Percentiles rank a stretch among this genome's conserved stretches.
Conservation (phyloP, 1,140 invertebrate species). For the Penaeus chinensis region DNA sequence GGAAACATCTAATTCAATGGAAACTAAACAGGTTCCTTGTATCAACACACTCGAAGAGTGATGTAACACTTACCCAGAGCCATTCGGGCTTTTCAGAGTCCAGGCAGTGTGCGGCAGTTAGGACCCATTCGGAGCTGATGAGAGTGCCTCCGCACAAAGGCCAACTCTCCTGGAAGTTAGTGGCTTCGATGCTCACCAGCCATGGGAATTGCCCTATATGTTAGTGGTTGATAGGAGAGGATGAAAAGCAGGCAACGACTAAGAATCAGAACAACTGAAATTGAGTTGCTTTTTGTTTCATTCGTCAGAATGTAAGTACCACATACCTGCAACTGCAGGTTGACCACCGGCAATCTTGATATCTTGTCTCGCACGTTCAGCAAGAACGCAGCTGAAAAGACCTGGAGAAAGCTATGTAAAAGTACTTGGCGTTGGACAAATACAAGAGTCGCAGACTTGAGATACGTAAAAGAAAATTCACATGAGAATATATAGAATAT, state of each 20-base stretch:
- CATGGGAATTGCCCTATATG: constrained; percentile 7
- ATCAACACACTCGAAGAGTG: neutral
- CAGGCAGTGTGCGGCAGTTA: constrained; percentile 69
- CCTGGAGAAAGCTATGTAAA: too few relatives aligned
- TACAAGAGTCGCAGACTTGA: too few relatives aligned
- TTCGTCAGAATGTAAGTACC: neutral
- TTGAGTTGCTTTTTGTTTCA: neutral
- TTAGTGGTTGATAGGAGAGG: too few relatives aligned
- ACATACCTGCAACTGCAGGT: neutral
- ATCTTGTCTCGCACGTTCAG: neutral
- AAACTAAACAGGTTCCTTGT: neutral
- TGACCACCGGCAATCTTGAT: constrained; percentile 1
- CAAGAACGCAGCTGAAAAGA: too few relatives aligned
- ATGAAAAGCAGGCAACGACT: neutral
- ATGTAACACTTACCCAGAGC: constrained; percentile 23
- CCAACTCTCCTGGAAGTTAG: constrained; percentile 9
- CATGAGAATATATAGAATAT: too few relatives aligned
- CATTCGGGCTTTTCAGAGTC: constrained; percentile 37
- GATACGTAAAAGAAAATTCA: too few relatives aligned
- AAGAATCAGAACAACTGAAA: neutral
- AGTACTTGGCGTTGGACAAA: too few relatives aligned
- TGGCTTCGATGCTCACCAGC: constrained; percentile 19
- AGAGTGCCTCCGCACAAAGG: constrained; percentile 69
- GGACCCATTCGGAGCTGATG: constrained; percentile 67
- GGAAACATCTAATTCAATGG: neutral